Evolutionary conservation across 2,113 vertebrate genomes (phyloP).

Genomic region (Vanacampus margaritifer): DNA sequence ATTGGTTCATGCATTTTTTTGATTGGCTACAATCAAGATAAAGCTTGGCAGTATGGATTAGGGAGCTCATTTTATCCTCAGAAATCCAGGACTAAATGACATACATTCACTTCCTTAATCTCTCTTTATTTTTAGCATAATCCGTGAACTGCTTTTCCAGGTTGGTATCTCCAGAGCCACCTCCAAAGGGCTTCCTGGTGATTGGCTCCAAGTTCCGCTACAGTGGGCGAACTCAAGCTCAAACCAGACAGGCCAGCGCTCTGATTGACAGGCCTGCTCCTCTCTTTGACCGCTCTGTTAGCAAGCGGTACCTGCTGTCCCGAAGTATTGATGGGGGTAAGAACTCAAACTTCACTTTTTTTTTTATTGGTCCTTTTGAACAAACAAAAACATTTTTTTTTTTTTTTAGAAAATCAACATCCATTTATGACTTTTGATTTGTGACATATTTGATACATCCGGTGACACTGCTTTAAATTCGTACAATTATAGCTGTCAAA

Average conservation of each 20-base stretch:
- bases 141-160: slow-evolving; percentile 60
- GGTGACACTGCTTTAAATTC: no score
- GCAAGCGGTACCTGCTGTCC: slow-evolving; percentile 94
- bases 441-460: no score
- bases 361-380: no score
- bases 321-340: slow-evolving; percentile 95
- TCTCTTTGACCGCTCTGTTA: slow-evolving; percentile 93
- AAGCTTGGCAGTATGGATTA: neutral
- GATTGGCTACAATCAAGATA: neutral
- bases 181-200: slow-evolving; percentile 95
- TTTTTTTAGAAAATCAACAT: no score
- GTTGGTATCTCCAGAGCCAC: slow-evolving; percentile 94
- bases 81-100: neutral
- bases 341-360: no score
- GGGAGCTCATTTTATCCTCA: neutral
- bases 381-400: no score
- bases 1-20: neutral
- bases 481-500: no score
- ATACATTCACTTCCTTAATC: neutral
- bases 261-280: slow-evolving; percentile 94
- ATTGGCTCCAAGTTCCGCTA: slow-evolving; percentile 99
- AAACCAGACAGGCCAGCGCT: slow-evolving; percentile 94
- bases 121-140: neutral
- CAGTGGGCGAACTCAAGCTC: slow-evolving; percentile 95
- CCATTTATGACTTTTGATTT: no score